Base-by-base conservation (phyloP, 1,140 invertebrate genomes). In the Chelonus insularis region DNA sequence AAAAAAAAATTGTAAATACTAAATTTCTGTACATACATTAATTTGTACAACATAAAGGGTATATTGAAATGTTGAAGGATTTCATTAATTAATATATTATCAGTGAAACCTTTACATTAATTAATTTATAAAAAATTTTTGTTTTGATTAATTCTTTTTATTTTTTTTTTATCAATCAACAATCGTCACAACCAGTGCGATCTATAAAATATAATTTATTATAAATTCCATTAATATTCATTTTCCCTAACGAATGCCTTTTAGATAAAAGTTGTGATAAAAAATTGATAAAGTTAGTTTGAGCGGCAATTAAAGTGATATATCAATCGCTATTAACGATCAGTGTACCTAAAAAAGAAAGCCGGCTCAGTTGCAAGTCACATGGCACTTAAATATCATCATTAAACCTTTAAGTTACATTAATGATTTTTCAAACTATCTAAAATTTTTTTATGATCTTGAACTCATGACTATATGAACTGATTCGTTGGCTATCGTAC, bases 11-110 rank as follows among this genome's bases (percentile, higher is more conserved):
- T 60, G 48, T 60, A 60, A 21, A 60, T 60, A 59, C 57, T 2
- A 50, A 50, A 23, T 50, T 50, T 50, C 18, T 36, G 50, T 52
- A 34, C 29, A 52, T 52, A 52, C 32, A 37, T 39, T n/a, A 32
- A 20, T 55, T 55, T 61, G 59, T 61, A 61, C 43, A 61, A 61
- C 51, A 61, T 55, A 61, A 61, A 61, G 41, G 50, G 37, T 61
- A 55, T 54, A 55, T 45, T 61, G 37, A 60, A 60, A 36, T 25
- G 36, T 61, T 54, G 43, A 21, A 20, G 23, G 23, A 21, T 21
- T 47, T 62, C 14, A n/a, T 29, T 34, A 29, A 12, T 16, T 62
- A 11, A 8, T 4, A 32, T 25, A 23, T 34, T 12, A 21, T 3
- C 25, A 12, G 51, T 7, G 9, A 58, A 32, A 25, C 2, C 11